Evolutionary conservation across 1,140 invertebrate species (phyloP).

Genomic region (Bradynema listronoti): DNA sequence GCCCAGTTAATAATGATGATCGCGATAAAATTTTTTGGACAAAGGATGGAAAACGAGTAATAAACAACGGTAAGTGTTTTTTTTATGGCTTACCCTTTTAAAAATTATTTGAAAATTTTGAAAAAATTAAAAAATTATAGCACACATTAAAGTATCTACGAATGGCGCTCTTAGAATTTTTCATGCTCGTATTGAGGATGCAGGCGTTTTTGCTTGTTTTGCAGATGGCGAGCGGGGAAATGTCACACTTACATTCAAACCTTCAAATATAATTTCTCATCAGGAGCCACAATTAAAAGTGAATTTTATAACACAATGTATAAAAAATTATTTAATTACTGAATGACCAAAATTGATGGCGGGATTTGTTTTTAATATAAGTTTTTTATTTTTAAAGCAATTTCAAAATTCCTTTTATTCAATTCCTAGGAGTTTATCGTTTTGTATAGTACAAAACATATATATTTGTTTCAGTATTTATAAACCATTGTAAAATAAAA

Average conservation of each 20-base stretch:
- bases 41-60: conserved; percentile 47
- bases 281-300: background rate
- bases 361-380: background rate
- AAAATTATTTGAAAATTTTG: conserved; percentile 5
- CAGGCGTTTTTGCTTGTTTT: conserved; percentile 53
- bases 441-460: too few relatives aligned
- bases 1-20: conserved; percentile 45
- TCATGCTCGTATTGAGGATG: conserved; percentile 51
- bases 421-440: too few relatives aligned
- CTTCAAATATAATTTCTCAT: conserved; percentile 14
- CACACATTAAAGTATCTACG: conserved; percentile 54
- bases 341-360: too few relatives aligned
- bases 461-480: too few relatives aligned
- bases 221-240: conserved; percentile 49
- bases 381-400: background rate
- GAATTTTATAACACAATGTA: too few relatives aligned
- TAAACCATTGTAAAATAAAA: too few relatives aligned
- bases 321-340: too few relatives aligned
- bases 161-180: conserved; percentile 57
- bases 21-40: conserved; percentile 47
- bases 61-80: conserved; percentile 43
- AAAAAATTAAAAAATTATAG: conserved; percentile 30
- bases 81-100: background rate
- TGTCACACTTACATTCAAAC: conserved; percentile 50
- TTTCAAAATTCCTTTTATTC: too few relatives aligned